Base-by-base conservation (phyloP, 2,797 vertebrate species). In the Phalloptychus januarius region DNA sequence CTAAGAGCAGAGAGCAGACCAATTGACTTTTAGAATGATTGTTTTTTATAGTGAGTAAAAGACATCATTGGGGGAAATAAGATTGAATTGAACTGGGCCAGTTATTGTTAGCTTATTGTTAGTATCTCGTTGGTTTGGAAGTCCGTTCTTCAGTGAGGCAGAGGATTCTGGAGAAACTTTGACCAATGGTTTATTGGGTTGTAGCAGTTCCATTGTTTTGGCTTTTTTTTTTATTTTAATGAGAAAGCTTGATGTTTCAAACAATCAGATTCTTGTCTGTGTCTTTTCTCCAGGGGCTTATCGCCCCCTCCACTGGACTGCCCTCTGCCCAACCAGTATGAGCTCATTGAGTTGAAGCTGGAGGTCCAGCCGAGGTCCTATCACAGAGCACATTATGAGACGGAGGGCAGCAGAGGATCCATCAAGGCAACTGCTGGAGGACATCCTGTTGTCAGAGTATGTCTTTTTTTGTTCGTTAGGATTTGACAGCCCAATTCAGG, bases 351-450 rank as follows among this genome's bases (percentile, higher is more conserved):
- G 92, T 93, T 99, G 80, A 97, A 97, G 93, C 93, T 99, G 88
- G 98, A 99, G 91, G 94, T 98, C 38, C 97, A 99, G 87, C 98
- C 98, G 80, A 97, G 95, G 91, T 95, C 96, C 69, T 97, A 98
- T 91, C 98, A 99, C 95, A 93, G 98, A 93, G 98, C 98, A 10
- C 98, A 99, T 91, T 99, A 99, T 71, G 98, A 99, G 95, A 99
- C 98, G 0, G 98, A 99, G 94, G 98, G 98, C 86, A 99, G 98
- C 92, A 94, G 98, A 85, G 98, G 98, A 76, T 96, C 98, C 84
- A 96, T 99, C 44, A 99, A 99, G 91, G 96, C 98, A 31, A 90
- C 94, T 11, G 94, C 96, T 33, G 96, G 96, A 80, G 97, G 97
- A 79, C 97, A 99, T 83, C 98, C 98, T 63, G 88, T 98, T 44